Evolutionary conservation across 1,140 invertebrate species (phyloP).

Genomic region (Ylistrum balloti): DNA sequence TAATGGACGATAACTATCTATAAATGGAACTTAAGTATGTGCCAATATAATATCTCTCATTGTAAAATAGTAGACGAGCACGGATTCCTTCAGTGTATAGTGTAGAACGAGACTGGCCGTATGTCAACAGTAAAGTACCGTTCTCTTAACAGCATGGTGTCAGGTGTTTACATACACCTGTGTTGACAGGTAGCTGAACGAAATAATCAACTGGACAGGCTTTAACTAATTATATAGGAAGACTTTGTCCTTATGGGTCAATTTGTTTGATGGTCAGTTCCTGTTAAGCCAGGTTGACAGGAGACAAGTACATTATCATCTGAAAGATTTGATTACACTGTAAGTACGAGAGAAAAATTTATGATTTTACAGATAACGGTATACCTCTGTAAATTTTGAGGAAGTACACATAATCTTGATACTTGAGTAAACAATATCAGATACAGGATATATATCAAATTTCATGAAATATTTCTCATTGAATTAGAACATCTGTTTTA

Average conservation of each 20-base stretch:
- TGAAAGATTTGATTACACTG: background rate
- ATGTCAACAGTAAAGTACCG: background rate
- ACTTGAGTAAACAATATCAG: no score
- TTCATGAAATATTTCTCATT: no score
- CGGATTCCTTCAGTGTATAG: no score
- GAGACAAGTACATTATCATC: background rate
- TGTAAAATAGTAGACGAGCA: no score
- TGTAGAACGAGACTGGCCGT: background rate
- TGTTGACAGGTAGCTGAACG: slow-evolving; percentile 17
- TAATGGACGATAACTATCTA: no score
- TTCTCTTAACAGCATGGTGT: background rate
- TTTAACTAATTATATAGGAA: slow-evolving; percentile 19
- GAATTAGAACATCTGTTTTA: no score
- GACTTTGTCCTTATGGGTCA: background rate
- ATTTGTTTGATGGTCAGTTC: background rate
- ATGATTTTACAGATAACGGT: no score
- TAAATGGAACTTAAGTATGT: no score
- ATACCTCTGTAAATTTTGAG: no score
- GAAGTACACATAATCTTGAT: no score
- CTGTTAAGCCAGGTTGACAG: background rate
- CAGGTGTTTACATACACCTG: slow-evolving; percentile 15
- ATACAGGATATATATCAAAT: no score
- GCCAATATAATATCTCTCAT: no score
- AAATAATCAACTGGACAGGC: background rate
- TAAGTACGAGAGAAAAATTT: background rate